A percentile compares a stretch with the other conserved stretches of the same genome.
phyloP scores from a whole-genome alignment of 2,888 invertebrate species.

The Cephus pulcher region DNA sequence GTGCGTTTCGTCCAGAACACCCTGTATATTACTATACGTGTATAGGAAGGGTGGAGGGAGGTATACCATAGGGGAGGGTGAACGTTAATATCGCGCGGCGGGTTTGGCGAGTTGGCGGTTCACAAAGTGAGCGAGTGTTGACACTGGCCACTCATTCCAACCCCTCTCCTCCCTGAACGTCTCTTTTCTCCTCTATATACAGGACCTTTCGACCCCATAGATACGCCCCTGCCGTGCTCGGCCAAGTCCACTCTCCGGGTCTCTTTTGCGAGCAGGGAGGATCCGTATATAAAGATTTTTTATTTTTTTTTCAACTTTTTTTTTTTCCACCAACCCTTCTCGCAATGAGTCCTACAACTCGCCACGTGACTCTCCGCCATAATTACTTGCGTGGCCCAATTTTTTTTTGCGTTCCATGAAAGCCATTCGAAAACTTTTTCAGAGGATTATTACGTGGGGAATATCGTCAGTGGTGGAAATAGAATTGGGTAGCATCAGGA shows the following conservation, averaged over 20 bases:
- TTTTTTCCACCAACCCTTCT: too few relatives aligned
- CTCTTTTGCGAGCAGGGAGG: too few relatives aligned
- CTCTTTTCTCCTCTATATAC: constrained; percentile 34
- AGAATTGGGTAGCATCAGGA: too few relatives aligned
- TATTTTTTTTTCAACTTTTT: too few relatives aligned
- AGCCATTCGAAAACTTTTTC: not conserved
- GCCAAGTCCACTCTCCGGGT: not conserved
- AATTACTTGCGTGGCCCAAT: constrained; percentile 18
- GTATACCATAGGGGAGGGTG: constrained; percentile 40
- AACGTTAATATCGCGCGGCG: constrained; percentile 62
- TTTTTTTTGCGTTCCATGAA: not conserved
- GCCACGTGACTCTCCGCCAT: constrained; percentile 4
- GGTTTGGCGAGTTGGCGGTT: constrained; percentile 57
- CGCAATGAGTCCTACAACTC: too few relatives aligned
- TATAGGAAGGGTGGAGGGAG: constrained; percentile 18
- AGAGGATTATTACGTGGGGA: too few relatives aligned
- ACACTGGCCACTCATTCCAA: constrained; percentile 59
- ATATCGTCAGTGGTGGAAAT: too few relatives aligned
- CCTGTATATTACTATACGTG: too few relatives aligned
- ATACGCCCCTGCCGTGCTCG: not conserved
- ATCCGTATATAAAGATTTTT: too few relatives aligned
- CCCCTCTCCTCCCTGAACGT: constrained; percentile 36
- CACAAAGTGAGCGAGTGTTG: constrained; percentile 65
- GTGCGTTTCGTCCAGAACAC: too few relatives aligned
- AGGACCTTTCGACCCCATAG: constrained; percentile 25